Evolutionary conservation across 2,113 vertebrate genomes (phyloP), one percentile per base, ranked within the genome.

Genomic region (Trochalopteron elliotii): DNA sequence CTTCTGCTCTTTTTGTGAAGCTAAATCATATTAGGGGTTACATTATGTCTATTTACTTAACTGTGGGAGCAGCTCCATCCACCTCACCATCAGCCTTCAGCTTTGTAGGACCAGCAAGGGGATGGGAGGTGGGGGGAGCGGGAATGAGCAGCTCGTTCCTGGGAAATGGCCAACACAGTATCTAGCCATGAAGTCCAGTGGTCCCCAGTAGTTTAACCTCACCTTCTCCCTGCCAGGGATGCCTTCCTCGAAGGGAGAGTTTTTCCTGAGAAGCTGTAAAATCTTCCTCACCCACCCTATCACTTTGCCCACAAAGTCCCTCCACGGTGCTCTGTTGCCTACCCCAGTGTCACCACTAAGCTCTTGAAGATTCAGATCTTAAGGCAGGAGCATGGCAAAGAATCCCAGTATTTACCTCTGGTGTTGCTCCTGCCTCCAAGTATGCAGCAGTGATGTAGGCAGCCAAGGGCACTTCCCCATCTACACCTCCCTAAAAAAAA

Each of bases 401-500:
- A 65, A 50, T 44, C 31, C 30, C 12, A 50, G 2, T 63, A 95
- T 97, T 98, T 95, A 98, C 98, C 68, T 94, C 87, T 40, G 79
- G n/a, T 56, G 93, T 85, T 13, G 37, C 44, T 15, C 98, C 97
- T 83, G 98, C 97, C 92, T 99, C 99, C 95, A 99, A 94, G 93
- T 99, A 93, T 1, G 98, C 99, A 12, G 98, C 97, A 1, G 98
- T 97, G 94, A 99, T 97, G 91, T 97, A 98, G 31, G 97, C 98
- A 68, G 98, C 89, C 35, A 98, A 96, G 21, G 87, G 87, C 45
- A 98, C 65, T 25, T 99, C 98, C 35, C 99, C 98, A 52, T 98
- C 98, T 67, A 99, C 97, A n/a, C 98, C 98, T 49, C 98, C 98
- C 98, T 99, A 30, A 47, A 90, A 71, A 70, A 70, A 92, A 83